Percentiles rank a stretch among this genome's conserved stretches.
Conservation (phyloP, 2,888 invertebrate genomes). For the Microplitis manilae region DNA sequence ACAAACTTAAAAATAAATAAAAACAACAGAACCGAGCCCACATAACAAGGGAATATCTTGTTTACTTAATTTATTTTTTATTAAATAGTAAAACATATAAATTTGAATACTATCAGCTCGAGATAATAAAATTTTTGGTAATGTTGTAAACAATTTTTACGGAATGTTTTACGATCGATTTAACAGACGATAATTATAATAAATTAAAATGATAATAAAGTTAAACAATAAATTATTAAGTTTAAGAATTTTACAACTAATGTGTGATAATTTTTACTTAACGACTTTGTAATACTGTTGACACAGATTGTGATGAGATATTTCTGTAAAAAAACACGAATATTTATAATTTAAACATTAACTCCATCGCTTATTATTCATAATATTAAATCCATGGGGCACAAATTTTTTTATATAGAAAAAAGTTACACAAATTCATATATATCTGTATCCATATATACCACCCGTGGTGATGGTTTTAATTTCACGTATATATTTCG, state of each 20-base stretch:
- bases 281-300: neutral
- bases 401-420: slow-evolving; percentile 14
- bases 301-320: neutral
- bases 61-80: neutral
- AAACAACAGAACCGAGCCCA: neutral
- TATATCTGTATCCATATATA: slow-evolving; percentile 5
- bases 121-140: neutral
- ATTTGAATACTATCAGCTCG: neutral
- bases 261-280: slow-evolving; percentile 1
- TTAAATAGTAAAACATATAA: neutral
- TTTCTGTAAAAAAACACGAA: neutral
- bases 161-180: neutral
- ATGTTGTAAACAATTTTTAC: neutral
- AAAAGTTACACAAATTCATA: slow-evolving; percentile 12
- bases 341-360: neutral
- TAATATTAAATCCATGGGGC: neutral
- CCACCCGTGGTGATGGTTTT: slow-evolving; percentile 33
- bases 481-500: slow-evolving; percentile 16
- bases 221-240: neutral
- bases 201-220: neutral
- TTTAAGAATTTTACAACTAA: neutral
- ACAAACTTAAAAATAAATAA: neutral
- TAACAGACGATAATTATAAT: neutral
- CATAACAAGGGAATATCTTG: neutral
- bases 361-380: neutral